Evolutionary conservation across 2,797 vertebrate genomes (phyloP), one percentile per base, ranked within the genome.

Genomic region (Lycodopsis pacificus): DNA sequence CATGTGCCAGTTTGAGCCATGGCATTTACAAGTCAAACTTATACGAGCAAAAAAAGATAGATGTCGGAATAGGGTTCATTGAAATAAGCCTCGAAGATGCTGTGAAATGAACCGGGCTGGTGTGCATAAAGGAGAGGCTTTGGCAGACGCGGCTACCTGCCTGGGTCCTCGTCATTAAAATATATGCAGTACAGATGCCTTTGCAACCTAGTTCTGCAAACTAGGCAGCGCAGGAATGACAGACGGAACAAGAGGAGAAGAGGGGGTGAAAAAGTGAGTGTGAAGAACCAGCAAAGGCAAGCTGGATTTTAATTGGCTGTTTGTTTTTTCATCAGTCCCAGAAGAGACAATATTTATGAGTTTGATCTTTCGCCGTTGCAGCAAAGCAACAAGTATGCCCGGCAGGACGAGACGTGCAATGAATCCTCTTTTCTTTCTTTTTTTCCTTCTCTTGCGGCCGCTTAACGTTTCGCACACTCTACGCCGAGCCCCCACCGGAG

Each of bases 301-400:
- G 86, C 77, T 87, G 66, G 81, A 83, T 88, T 95, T 93, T 94
- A 94, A 95, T 94, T 94, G 93, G 91, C 88, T 92, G 89, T 94
- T 93, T 94, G 92, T 92, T 89, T 90, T n/a, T 94, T 91, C 88
- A 93, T 95, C 91, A 90, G 90, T 93, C 92, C 88, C 90, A 66
- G 76, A 87, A 89, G 88, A 94, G 91, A 83, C 88, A 87, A 94
- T 94, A 95, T 95, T 94, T 95, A 95, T 94, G 92, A 93, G 92
- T 91, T 88, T 94, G 94, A 95, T 95, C 88, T 94, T 95, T 87
- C 86, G 76, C 54, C 54, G 61, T 86, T 86, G 77, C 88, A 83
- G 87, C 54, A 78, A 83, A 83, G 72, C 83, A 91, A 93, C 80
- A 77, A 83, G 87, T 82, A 65, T 49, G 76, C 67, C 54, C 69